phyloP scores from a whole-genome alignment of 30 jellyfish, hydroid and myxozoan species.

The Euphysa ruthae region DNA sequence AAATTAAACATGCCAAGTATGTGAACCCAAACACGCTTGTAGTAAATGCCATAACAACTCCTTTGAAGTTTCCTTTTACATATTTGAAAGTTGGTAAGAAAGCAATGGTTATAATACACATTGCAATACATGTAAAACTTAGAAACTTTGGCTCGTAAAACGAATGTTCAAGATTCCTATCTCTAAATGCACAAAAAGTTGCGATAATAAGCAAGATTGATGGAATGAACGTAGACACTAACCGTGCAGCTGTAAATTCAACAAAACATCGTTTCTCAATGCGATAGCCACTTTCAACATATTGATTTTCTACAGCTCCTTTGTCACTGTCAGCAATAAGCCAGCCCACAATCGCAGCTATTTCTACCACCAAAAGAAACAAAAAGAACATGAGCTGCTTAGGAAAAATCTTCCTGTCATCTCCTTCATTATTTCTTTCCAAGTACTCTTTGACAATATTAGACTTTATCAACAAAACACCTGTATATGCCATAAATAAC shows the following conservation, averaged over 20 bases:
- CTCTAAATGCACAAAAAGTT: constrained; percentile 54
- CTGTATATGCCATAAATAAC: constrained; percentile 31
- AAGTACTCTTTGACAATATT: background rate
- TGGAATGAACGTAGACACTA: constrained; percentile 55
- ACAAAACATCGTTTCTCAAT: constrained; percentile 48
- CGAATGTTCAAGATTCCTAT: constrained; percentile 58
- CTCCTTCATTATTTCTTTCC: background rate
- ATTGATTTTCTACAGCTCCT: background rate
- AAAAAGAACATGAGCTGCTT: background rate
- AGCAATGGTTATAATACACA: constrained; percentile 63
- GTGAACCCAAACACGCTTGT: constrained; percentile 70
- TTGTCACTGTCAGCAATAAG: constrained; percentile 23
- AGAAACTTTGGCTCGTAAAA: constrained; percentile 73
- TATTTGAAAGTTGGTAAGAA: constrained; percentile 74
- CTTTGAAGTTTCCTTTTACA: constrained; percentile 62
- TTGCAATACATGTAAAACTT: constrained; percentile 62
- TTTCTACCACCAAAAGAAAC: background rate
- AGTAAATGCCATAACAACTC: constrained; percentile 79
- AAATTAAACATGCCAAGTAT: constrained; percentile 58
- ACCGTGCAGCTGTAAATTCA: constrained; percentile 40
- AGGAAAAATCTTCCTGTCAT: background rate
- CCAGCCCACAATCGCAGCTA: constrained; percentile 3
- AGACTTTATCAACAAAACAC: constrained; percentile 42
- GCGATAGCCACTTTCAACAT: background rate
- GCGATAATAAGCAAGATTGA: constrained; percentile 36